Evolutionary conservation across 2,113 vertebrate genomes (phyloP).

Genomic region (Eidolon helvum): DNA sequence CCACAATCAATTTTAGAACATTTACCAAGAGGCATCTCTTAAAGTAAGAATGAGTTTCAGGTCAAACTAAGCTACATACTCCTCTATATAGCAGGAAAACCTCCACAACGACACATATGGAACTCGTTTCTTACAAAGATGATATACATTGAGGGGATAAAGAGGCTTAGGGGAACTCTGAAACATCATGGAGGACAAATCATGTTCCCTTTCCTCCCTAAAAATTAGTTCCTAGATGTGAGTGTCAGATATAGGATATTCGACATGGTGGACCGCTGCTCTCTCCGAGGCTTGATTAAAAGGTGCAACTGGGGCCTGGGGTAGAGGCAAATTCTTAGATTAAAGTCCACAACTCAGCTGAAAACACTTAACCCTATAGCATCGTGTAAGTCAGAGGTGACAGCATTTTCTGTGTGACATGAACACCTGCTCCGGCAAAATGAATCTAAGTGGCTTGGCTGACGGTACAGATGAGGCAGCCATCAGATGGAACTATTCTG

Average conservation of each 20-base stretch:
- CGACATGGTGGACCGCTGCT: not conserved
- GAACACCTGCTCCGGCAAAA: not conserved
- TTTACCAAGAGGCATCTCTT: not conserved
- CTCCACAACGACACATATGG: not conserved
- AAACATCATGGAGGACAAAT: not conserved
- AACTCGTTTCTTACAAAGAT: conserved; percentile 4
- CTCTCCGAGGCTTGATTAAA: not conserved
- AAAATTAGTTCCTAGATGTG: not conserved
- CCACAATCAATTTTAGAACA: not conserved
- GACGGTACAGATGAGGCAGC: not conserved
- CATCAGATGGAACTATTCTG: conserved; percentile 16
- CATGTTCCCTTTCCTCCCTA: not conserved
- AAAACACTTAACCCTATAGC: conserved; percentile 34
- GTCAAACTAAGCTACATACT: not conserved
- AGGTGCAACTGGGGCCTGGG: not conserved
- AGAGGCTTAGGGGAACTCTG: not conserved
- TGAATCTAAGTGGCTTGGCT: not conserved
- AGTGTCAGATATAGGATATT: not conserved
- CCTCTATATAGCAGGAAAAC: not conserved
- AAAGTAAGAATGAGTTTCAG: not conserved
- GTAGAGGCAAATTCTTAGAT: conserved; percentile 1
- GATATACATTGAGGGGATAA: not conserved
- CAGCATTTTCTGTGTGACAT: conserved; percentile 4
- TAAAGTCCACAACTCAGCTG: conserved; percentile 32
- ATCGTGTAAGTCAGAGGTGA: not conserved